Base-by-base conservation (phyloP, 2,888 invertebrate species). In the Acrobeloides nanus region DNA sequence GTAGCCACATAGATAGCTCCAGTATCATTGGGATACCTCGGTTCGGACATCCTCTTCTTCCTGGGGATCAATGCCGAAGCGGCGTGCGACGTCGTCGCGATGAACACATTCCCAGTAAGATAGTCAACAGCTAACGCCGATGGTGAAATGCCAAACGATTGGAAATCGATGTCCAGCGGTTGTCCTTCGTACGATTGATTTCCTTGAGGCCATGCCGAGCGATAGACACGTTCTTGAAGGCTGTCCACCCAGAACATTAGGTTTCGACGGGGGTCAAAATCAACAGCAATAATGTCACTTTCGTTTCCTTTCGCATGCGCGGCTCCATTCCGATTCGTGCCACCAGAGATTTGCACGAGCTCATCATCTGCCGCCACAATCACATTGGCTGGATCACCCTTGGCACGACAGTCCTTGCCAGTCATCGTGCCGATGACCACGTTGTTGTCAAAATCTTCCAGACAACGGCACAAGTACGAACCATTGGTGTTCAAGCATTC, bases 211-310 rank as follows among this genome's bases (percentile, higher is more conserved):
- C 61, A 56, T 1, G 69, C 61, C 5, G 71, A 68, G n/a, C 48
- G 46, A 46, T 32, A 64, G 24, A 60, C 43, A 38, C 31, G 42
- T 46, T 42, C 17, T 15, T 68, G 86, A 85, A 57, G 86, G 4
- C 53, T 85, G 74, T 95, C 93, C 0, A 89, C 87, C 92, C 95
- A 97, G 79, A 88, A 95, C 46, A 95, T 79, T 73, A 89, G 86
- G 73, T 88, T 85, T 23, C 61, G 54, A 25, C 70, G 53, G 8
- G 66, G 64, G 41, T 70, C 68, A 34, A 71, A 70, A 6, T 93
- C 95, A 41, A 97, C 78, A 0, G 89, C 86, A 68, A 89, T 86
- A 45, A 95, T 86, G 41, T 89, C 82, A 74, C 86, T 86, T 73
- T 92, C 90, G 10, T 85, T 82, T 0, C 57, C 81, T 3, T 53